Evolutionary conservation across 2,113 vertebrate genomes (phyloP).

Genomic region (Rhizomys pruinosus): DNA sequence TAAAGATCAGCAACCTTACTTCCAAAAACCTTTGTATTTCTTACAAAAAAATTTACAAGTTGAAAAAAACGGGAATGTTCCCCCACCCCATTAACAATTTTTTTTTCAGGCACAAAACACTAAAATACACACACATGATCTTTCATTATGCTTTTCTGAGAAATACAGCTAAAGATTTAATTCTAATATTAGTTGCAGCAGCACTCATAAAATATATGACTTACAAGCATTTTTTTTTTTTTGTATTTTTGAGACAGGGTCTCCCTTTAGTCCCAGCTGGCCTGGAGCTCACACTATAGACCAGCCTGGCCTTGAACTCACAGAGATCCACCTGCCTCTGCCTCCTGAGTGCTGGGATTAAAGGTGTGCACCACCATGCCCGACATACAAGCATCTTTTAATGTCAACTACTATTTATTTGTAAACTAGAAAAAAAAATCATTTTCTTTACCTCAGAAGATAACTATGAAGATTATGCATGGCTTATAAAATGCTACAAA

Average conservation of each 20-base stretch:
- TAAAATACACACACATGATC: background rate
- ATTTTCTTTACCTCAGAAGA: conserved; percentile 19
- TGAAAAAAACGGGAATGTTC: background rate
- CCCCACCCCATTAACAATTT: background rate
- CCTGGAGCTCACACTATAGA: too few species aligned
- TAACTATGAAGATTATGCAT: background rate
- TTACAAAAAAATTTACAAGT: background rate
- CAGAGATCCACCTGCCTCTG: too few species aligned
- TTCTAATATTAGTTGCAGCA: background rate
- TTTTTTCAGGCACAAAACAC: background rate
- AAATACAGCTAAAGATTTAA: background rate
- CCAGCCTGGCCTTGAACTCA: too few species aligned
- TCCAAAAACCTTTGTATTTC: background rate
- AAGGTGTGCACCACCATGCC: too few species aligned
- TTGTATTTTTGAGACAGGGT: too few species aligned
- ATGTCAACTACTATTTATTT: background rate
- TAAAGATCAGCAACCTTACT: background rate
- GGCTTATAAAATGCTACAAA: background rate
- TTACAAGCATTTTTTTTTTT: too few species aligned
- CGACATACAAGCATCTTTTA: conserved; percentile 12
- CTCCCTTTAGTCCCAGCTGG: too few species aligned
- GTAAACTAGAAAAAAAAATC: background rate
- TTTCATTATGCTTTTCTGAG: background rate
- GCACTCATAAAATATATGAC: background rate
- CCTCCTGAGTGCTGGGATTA: too few species aligned